phyloP scores from a whole-genome alignment of 2,888 invertebrate species.

The Drosophila pseudotalamancana region DNA sequence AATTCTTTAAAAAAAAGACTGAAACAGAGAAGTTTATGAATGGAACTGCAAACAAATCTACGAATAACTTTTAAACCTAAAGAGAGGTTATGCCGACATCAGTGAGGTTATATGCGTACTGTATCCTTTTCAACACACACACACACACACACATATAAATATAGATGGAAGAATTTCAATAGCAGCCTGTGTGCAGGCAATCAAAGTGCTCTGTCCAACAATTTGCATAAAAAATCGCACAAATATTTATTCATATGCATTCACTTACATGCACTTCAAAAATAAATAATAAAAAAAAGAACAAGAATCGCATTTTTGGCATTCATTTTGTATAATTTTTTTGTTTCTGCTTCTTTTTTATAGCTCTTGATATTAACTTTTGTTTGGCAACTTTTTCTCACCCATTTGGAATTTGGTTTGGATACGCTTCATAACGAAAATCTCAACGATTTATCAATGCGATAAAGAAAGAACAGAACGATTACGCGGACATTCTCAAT shows the following conservation, averaged over 20 bases:
- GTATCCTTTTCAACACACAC: neutral
- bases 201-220: slow-evolving; percentile 35
- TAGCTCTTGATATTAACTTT: slow-evolving; percentile 38
- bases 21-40: neutral
- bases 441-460: slow-evolving; percentile 65
- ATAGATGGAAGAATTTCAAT: neutral
- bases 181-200: slow-evolving; percentile 12
- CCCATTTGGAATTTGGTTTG: slow-evolving; percentile 42
- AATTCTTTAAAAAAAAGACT: too few relatives aligned
- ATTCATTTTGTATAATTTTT: slow-evolving; percentile 63
- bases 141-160: neutral
- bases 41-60: neutral
- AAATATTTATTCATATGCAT: slow-evolving; percentile 73
- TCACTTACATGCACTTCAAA: slow-evolving; percentile 57
- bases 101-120: neutral
- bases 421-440: slow-evolving; percentile 64
- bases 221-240: slow-evolving; percentile 54
- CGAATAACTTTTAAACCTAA: neutral
- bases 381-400: slow-evolving; percentile 51
- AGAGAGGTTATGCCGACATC: neutral
- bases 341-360: slow-evolving; percentile 10
- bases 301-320: slow-evolving; percentile 19
- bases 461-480: slow-evolving; percentile 1
- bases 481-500: slow-evolving; percentile 44
- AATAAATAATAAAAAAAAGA: slow-evolving; percentile 2